A percentile compares a stretch with the other conserved stretches of the same genome.
These are phyloP conservation scores for Micromesistius poutassou DNA, from an alignment of 2,797 vertebrate species.

Conservation along the genomic window DNA sequence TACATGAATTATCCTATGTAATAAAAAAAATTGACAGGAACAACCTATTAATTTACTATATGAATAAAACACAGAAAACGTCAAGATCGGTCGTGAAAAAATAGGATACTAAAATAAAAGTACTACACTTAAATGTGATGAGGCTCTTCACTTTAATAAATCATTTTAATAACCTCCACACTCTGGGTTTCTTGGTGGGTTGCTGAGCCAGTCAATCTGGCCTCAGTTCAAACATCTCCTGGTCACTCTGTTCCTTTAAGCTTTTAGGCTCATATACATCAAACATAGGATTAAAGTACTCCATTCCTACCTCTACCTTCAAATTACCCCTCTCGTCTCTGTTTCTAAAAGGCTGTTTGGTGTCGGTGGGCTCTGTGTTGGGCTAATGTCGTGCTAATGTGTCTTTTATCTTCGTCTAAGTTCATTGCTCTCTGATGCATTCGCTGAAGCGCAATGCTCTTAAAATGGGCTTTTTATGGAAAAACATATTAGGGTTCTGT, in stretches of 20 bases:
- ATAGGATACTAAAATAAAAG: neutral
- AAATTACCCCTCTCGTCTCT: neutral
- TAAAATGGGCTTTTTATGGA: constrained; percentile 3
- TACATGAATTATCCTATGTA: neutral
- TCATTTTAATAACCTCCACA: neutral
- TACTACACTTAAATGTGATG: neutral
- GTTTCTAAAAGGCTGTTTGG: neutral
- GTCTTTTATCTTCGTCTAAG: neutral
- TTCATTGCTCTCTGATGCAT: neutral
- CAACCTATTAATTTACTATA: neutral
- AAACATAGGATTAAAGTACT: neutral
- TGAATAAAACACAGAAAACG: neutral
- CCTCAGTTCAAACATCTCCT: neutral
- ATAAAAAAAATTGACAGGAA: neutral
- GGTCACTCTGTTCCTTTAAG: neutral
- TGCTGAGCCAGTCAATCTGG: neutral
- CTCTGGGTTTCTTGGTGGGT: neutral
- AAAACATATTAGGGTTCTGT: neutral
- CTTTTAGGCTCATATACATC: neutral
- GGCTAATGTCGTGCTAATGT: neutral
- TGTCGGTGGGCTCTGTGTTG: neutral
- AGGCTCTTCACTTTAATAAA: neutral
- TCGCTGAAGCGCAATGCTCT: neutral
- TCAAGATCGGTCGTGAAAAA: neutral
- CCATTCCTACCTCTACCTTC: neutral